Evolutionary conservation across 1,140 invertebrate species (phyloP), one percentile per base, ranked within the genome.

Genomic region (Mactra quadrangularis): DNA sequence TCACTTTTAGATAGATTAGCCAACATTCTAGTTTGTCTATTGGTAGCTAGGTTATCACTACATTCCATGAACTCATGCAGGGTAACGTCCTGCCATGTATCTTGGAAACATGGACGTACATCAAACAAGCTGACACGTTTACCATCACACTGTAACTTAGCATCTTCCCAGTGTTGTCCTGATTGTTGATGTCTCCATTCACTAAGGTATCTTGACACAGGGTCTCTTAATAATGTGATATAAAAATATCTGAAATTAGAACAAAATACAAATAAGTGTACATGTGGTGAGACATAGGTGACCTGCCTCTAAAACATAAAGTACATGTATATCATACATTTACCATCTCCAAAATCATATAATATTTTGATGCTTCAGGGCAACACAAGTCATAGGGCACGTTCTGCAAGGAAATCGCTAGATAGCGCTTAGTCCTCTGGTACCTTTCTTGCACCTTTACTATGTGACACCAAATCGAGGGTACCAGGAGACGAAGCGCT

Each of bases 1-100:
- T 97, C 97, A 38, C 99, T 96, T 47, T 99, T 94, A 62, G 96
- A 96, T 84, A 99, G 94, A 83, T 90, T 77, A 0, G 98, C 97
- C 79, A 99, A 92, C 98, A 99, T 99, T 88, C 98, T 94, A 1
- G 98, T 99, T 94, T 99, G 98, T 81, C 98, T 95, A 94, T 99
- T 99, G 86, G 95, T 96, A 13, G 98, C 98, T 87, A 99, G 94
- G 95, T 99, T 99, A 89, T 96, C 96, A 4, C 95, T 95, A 92
- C 98, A 99, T 29, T 52, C 93, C 88, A 97, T 96, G 93, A 99
- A 99, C 92, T 98, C 95, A 79, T 96, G 95, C 2, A 98, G 93
- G n/a, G 94, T 94, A 25, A 96, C 95, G 81, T 94, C 95, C 83
- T 57, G 94, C 93, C 92, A 91, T 19, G 96, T 96, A 33, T 83